These are phyloP conservation scores for Anseranas semipalmata DNA, from an alignment of 2,113 vertebrate species.

Conservation along the genomic window DNA sequence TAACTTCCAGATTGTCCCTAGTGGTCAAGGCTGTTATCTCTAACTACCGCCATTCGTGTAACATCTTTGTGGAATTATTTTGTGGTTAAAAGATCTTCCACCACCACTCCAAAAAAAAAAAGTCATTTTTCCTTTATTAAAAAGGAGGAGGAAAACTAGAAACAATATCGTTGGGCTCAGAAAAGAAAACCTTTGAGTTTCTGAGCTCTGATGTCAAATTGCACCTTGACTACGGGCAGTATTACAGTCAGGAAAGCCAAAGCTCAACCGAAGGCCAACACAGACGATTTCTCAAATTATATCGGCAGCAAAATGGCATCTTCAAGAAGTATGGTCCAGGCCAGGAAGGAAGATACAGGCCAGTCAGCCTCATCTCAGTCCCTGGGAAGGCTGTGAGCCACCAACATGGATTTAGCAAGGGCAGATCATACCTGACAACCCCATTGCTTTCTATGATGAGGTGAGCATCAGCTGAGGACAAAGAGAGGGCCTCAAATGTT, in stretches of 20 bases:
- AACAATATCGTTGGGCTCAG: not conserved
- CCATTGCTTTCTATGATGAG: not conserved
- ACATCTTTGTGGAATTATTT: not conserved
- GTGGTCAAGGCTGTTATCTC: not conserved
- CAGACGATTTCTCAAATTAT: not conserved
- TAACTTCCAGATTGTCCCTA: not conserved
- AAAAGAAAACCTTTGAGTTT: not conserved
- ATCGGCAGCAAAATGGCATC: not conserved
- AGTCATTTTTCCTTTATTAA: not conserved
- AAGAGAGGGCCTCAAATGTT: not conserved
- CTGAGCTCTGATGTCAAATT: not conserved
- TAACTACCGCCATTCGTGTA: not conserved
- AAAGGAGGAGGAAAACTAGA: not conserved
- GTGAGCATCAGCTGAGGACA: not conserved
- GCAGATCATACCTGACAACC: not conserved
- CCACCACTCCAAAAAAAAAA: not conserved
- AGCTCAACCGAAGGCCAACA: not conserved
- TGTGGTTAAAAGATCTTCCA: not conserved
- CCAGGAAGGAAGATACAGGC: not conserved
- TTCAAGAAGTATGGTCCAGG: not conserved
- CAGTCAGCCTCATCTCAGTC: not conserved
- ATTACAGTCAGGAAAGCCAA: not conserved
- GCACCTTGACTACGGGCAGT: not conserved
- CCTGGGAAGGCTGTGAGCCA: not conserved
- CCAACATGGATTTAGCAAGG: not conserved